Evolutionary conservation across 2,888 invertebrate genomes (phyloP).

Genomic region (Phanerotoma sp.): DNA sequence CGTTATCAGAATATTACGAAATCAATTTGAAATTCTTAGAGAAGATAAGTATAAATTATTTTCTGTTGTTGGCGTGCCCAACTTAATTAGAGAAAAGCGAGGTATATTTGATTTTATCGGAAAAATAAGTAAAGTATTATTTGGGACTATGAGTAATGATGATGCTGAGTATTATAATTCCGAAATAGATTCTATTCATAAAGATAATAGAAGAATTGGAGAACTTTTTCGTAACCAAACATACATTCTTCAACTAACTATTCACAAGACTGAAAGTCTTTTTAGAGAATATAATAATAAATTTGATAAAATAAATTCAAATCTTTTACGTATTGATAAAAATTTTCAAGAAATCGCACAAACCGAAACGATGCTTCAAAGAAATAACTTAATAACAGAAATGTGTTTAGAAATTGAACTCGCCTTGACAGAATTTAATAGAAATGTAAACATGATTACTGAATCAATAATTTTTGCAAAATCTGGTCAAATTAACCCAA

Average conservation of each 20-base stretch:
- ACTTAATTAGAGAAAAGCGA: not conserved
- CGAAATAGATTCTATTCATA: too few relatives aligned
- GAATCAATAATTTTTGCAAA: not conserved
- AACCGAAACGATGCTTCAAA: too few relatives aligned
- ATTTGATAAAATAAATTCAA: too few relatives aligned
- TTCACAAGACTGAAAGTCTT: not conserved
- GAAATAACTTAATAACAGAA: not conserved
- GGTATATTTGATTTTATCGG: constrained; percentile 4
- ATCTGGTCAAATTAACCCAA: not conserved
- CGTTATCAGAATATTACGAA: not conserved
- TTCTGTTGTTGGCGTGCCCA: not conserved
- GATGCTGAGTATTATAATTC: not conserved
- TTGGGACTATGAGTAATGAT: not conserved
- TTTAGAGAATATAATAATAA: not conserved
- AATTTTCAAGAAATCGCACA: too few relatives aligned
- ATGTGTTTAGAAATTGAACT: not conserved
- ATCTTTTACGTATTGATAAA: too few relatives aligned
- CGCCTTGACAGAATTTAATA: not conserved
- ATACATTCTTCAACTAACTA: not conserved
- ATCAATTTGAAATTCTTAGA: not conserved
- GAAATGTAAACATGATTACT: not conserved
- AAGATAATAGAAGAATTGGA: too few relatives aligned
- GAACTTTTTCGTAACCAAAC: not conserved
- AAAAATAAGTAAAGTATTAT: not conserved
- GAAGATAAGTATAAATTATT: not conserved